Percentiles rank a stretch among this genome's conserved stretches.
phyloP scores from a whole-genome alignment of 2,888 invertebrate species.

The Dyspetes luteomarginatus region DNA sequence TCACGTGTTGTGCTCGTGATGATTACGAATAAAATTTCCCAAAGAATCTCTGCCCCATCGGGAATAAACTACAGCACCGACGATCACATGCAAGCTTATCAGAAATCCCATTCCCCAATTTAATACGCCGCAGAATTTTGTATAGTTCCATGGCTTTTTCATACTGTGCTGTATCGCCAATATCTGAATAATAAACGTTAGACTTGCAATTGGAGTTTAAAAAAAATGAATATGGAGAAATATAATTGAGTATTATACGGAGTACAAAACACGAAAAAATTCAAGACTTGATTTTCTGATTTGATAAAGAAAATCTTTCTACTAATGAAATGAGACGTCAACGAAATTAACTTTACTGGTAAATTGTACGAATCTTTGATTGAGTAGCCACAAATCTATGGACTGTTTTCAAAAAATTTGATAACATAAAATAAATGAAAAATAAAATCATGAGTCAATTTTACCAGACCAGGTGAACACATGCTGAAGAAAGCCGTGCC shows the following conservation, averaged over 20 bases:
- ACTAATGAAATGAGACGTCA: no score
- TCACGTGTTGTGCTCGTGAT: constrained; percentile 69
- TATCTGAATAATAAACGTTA: no score
- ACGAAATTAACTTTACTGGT: neutral
- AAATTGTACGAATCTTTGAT: no score
- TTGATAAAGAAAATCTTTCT: no score
- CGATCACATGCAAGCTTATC: constrained; percentile 64
- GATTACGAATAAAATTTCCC: constrained; percentile 74
- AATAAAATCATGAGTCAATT: neutral
- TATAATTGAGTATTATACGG: no score
- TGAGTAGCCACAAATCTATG: no score
- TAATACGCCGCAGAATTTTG: constrained; percentile 70
- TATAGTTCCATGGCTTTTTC: constrained; percentile 71
- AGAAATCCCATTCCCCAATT: constrained; percentile 73
- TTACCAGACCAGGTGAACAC: constrained; percentile 73
- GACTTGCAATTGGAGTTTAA: no score
- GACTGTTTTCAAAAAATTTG: no score
- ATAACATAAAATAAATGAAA: no score
- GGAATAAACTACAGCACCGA: constrained; percentile 71
- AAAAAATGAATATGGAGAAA: no score
- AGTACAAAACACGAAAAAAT: no score
- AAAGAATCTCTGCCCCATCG: constrained; percentile 70
- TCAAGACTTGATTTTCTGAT: no score
- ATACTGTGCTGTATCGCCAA: constrained; percentile 73
- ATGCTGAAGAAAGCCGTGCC: constrained; percentile 74